Percentiles rank a stretch among this genome's conserved stretches.
Conservation (phyloP, 2,797 vertebrate genomes). For the Artibeus lituratus region DNA sequence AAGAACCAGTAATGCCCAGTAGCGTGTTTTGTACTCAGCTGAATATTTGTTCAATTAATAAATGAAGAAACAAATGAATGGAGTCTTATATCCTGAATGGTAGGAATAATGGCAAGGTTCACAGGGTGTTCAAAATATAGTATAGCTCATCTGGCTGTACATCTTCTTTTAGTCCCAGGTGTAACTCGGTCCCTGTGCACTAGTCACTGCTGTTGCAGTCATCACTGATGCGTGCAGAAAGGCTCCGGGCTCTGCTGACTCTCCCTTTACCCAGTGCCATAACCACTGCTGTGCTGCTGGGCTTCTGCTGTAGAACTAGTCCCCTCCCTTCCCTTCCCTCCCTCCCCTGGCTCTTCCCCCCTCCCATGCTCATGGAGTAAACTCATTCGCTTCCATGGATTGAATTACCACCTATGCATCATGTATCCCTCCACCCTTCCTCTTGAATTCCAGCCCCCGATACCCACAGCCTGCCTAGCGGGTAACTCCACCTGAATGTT, state of each 20-base stretch:
- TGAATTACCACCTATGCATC: neutral
- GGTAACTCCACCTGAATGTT: neutral
- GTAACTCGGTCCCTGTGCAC: rapidly evolving
- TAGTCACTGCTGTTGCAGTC: rapidly evolving
- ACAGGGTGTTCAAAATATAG: neutral
- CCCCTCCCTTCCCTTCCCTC: neutral
- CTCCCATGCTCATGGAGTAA: neutral
- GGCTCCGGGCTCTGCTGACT: neutral
- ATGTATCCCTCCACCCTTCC: neutral
- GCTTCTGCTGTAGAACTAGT: neutral
- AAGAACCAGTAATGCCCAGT: neutral
- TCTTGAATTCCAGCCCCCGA: neutral
- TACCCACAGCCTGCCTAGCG: neutral
- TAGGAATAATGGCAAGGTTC: neutral
- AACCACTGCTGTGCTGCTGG: too few species aligned
- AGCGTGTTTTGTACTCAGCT: neutral
- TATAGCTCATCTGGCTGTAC: neutral
- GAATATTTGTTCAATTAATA: neutral
- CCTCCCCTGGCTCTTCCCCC: neutral
- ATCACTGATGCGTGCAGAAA: neutral
- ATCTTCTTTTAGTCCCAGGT: neutral
- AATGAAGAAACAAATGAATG: neutral
- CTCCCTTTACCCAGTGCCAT: neutral
- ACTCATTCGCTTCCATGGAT: neutral
- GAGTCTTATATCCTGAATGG: neutral